Base-by-base conservation (phyloP, 2,797 vertebrate species). In the Danio kyathit region DNA sequence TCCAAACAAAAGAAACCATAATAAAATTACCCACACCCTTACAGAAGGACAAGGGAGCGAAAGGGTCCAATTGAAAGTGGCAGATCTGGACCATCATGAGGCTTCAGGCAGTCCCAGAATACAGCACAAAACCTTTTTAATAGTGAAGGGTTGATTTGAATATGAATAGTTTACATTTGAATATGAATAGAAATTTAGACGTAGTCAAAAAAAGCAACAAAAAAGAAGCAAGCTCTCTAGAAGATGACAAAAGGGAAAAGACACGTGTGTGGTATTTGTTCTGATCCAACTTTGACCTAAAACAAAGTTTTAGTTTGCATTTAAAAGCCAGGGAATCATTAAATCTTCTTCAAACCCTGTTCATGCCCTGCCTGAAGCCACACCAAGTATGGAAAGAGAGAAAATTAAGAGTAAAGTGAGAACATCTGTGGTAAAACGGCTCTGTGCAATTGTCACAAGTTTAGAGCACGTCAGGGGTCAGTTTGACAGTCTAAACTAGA, bases 1-100 rank as follows among this genome's bases (percentile, higher is more conserved):
- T 88, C 88, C 87, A 57, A 86, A 93, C 91, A 94, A 92, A 84
- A 88, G 87, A 88, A 89, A 89, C 81, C 85, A 90, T 90, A 89
- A 88, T 86, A 89, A 89, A 90, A 92, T 93, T 87, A 93, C 79
- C 79, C 41, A 17, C 69, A 86, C 84, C 71, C 71, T 85, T 57
- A 85, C 76, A 63, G 74, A 74, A 79, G 49, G 52, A 44, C 16
- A 70, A 16, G 43, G 12, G 14, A 43, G 46, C 54, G 59, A n/a
- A 12, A 48, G 13, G 85, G 87, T 86, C 79, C 74, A 49, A 67
- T 83, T 49, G 40, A 54, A 75, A 80, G 57, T 77, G 79, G 46
- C 49, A 76, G 60, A 51, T 73, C 61, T 70, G 51, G 61, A 66
- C 56, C 66, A 78, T 73, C 43, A 29, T 19, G 56, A 72, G 21